Evolutionary conservation across 2,888 invertebrate genomes (phyloP), one percentile per base, ranked within the genome.

Genomic region (Cataglyphis albicans): DNA sequence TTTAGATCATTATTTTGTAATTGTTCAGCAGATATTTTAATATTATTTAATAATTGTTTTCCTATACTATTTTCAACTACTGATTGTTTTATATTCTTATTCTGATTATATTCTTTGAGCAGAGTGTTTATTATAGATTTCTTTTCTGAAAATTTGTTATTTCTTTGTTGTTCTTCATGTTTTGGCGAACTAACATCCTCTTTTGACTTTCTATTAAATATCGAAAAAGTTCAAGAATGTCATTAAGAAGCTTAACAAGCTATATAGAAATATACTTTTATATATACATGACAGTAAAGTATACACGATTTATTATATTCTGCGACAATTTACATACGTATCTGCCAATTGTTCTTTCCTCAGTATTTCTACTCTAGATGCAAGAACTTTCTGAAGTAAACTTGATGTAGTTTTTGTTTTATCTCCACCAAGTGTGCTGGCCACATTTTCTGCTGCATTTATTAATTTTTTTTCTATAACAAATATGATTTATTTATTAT

Each of bases 391-490:
- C 18, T 96, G 95, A 70, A 98, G 94, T 6, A 98, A 95, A 92
- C 98, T 97, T 0, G 97, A 96, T 94, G 98, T 97, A 0, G 96
- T 97, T 93, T 97, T 96, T 90, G 96, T 95, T 0, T 95, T 95
- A 93, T 97, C 96, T 15, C 97, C 97, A 70, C 97, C 97, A 0
- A 98, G 92, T 55, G 95, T 95, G 86, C 96, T 94, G 0, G 98
- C 98, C n/a, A 98, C 97, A 84, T 96, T 95, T 92, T 96, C 96
- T 0, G 97, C 97, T 12, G 98, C 98, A 90, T 95, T 95, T 32
- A 95, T 95, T 64, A 97, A 90, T 91, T 95, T 88, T 9, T 92
- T 85, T 74, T 92, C 95, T 94, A 64, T 6, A 75, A 68, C 41
- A 63, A 81, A 65, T 15, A 29, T 44, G 21, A 75, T 12, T 65